A percentile compares a stretch with the other conserved stretches of the same genome.
Conservation (phyloP, 2,888 invertebrate species). For the Acleris literana region DNA sequence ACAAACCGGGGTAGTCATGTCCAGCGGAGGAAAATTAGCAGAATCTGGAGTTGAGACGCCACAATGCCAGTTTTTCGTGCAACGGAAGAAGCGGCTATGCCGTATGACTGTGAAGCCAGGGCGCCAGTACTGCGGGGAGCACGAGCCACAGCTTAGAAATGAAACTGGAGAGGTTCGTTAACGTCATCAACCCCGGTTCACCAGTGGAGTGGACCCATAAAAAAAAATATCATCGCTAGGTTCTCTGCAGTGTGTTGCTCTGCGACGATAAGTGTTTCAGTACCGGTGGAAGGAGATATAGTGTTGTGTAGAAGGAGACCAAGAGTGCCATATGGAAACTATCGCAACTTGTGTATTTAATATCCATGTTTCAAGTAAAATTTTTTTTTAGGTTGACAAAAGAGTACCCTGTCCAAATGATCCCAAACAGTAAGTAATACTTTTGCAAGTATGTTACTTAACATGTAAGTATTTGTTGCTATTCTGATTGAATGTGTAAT, state of each 20-base stretch:
- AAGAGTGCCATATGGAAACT: constrained; percentile 7
- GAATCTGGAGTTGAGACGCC: constrained; percentile 39
- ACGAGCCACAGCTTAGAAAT: constrained; percentile 71
- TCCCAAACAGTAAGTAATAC: constrained; percentile 85
- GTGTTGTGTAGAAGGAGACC: no score
- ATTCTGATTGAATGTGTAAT: no score
- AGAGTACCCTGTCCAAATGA: constrained; percentile 89
- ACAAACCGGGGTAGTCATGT: constrained; percentile 27
- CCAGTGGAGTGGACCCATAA: not conserved
- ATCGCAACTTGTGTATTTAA: no score
- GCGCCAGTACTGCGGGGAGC: constrained; percentile 89
- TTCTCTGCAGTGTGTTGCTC: not conserved
- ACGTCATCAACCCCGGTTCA: constrained; percentile 16
- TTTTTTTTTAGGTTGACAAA: constrained; percentile 61
- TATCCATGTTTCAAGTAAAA: no score
- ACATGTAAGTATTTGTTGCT: not conserved
- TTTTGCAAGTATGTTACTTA: not conserved
- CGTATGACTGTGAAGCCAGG: constrained; percentile 89
- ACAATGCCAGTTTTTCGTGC: constrained; percentile 86
- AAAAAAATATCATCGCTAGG: no score
- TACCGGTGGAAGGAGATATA: no score
- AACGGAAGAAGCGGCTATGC: constrained; percentile 88
- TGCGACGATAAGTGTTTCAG: not conserved
- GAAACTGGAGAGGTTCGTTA: constrained; percentile 54
- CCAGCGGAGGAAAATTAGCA: constrained; percentile 6